A percentile compares a stretch with the other conserved stretches of the same genome.
Conservation (phyloP, 2,797 vertebrate genomes). For the Eulemur coronatus region DNA sequence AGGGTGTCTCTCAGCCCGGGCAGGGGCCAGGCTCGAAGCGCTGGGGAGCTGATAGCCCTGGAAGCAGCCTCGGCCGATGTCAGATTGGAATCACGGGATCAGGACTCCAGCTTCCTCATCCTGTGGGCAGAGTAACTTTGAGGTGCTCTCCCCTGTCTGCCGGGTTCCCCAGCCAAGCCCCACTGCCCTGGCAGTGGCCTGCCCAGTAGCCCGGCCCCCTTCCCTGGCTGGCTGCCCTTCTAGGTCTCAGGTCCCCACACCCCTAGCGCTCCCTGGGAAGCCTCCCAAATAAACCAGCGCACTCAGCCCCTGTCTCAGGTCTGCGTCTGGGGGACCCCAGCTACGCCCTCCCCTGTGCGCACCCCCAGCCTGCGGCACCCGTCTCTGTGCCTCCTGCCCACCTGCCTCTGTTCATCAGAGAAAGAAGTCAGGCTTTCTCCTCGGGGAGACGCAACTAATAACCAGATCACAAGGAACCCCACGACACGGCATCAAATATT, state of each 20-base stretch:
- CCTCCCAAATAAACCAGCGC: accelerated
- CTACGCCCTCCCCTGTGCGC: too few relatives aligned
- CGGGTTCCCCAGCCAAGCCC: accelerated
- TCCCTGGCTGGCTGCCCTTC: accelerated
- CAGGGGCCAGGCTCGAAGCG: background rate
- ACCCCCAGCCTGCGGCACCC: accelerated
- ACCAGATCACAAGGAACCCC: constrained; percentile 18
- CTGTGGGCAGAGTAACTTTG: background rate
- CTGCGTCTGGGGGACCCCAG: background rate
- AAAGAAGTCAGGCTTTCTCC: background rate
- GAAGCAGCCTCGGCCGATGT: background rate
- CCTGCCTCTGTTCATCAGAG: background rate
- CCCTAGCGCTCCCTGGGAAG: too few relatives aligned
- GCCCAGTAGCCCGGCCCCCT: accelerated
- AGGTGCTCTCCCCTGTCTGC: background rate
- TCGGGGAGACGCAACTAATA: constrained; percentile 18
- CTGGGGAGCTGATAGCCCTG: background rate
- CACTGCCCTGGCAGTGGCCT: accelerated
- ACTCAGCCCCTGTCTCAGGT: accelerated
- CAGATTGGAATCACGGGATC: accelerated
- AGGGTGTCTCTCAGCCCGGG: background rate
- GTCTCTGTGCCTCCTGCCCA: accelerated
- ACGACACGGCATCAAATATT: background rate
- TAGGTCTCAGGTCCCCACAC: background rate
- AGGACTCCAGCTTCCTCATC: background rate